A percentile compares a stretch with the other conserved stretches of the same genome.
Evolutionary conservation across 1,140 invertebrate genomes (phyloP).

Genomic region (Calliopsis andreniformis): DNA sequence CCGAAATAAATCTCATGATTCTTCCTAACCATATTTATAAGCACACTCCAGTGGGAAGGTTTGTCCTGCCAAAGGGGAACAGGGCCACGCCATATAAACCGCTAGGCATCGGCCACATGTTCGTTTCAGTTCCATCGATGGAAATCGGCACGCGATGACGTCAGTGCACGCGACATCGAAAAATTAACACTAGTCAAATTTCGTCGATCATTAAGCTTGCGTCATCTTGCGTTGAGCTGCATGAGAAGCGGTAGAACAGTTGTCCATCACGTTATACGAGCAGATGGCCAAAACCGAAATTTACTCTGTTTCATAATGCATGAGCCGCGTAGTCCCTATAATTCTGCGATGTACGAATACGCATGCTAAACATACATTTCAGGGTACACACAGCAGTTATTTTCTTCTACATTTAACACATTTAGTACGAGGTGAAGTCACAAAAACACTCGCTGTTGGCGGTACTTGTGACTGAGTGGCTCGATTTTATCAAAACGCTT

Average conservation of each 20-base stretch:
- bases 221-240: not conserved
- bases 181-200: slow-evolving; percentile 5
- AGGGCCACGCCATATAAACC: not conserved
- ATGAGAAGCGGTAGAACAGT: not conserved
- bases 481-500: no score
- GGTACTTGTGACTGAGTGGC: no score
- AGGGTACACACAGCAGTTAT: slow-evolving; percentile 53
- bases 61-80: not conserved
- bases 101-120: not conserved
- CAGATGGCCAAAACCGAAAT: slow-evolving; percentile 21
- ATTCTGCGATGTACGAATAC: not conserved
- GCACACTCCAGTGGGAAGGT: not conserved
- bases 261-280: not conserved
- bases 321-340: not conserved
- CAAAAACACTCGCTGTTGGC: no score
- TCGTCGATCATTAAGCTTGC: slow-evolving; percentile 15
- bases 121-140: not conserved
- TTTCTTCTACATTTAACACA: slow-evolving; percentile 77
- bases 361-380: slow-evolving; percentile 20
- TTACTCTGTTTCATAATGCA: slow-evolving; percentile 31
- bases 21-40: no score
- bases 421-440: no score
- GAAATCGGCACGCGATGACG: not conserved
- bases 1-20: not conserved
- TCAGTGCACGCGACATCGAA: slow-evolving; percentile 4